These are phyloP conservation scores for Myotis myotis DNA, from an alignment of 2,797 vertebrate genomes.

Conservation along the genomic window DNA sequence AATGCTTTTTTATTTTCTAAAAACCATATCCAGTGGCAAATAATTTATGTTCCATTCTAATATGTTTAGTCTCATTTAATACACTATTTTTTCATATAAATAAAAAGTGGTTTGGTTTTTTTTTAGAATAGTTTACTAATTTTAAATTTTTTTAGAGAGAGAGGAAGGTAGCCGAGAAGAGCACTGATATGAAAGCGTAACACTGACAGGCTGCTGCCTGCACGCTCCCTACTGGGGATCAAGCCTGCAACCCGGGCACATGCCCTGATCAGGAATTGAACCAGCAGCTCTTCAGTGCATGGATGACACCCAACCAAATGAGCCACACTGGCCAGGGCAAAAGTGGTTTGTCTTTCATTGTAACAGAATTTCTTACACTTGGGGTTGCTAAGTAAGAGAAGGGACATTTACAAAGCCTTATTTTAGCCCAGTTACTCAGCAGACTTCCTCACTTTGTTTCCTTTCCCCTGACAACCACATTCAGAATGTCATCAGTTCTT, in stretches of 20 bases:
- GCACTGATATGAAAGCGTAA: background rate
- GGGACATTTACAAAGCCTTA: background rate
- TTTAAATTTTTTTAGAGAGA: background rate
- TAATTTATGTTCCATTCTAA: background rate
- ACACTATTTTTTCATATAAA: background rate
- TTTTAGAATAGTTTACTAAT: background rate
- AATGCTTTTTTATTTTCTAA: background rate
- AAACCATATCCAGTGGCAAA: background rate
- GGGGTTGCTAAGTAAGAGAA: background rate
- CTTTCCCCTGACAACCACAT: background rate
- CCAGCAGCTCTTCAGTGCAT: background rate
- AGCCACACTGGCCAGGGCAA: background rate
- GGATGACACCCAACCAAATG: background rate
- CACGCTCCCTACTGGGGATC: background rate
- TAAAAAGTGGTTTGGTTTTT: background rate
- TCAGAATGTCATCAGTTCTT: background rate
- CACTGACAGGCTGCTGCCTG: background rate
- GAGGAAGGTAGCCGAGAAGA: background rate
- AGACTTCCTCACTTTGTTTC: background rate
- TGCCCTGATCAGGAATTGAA: background rate
- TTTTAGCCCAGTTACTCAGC: background rate
- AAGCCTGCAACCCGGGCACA: background rate
- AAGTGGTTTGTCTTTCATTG: background rate
- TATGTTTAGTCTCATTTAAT: background rate
- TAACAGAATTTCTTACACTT: background rate